Evolutionary conservation across 2,797 vertebrate genomes (phyloP).

Genomic region (Lacerta bilineata): DNA sequence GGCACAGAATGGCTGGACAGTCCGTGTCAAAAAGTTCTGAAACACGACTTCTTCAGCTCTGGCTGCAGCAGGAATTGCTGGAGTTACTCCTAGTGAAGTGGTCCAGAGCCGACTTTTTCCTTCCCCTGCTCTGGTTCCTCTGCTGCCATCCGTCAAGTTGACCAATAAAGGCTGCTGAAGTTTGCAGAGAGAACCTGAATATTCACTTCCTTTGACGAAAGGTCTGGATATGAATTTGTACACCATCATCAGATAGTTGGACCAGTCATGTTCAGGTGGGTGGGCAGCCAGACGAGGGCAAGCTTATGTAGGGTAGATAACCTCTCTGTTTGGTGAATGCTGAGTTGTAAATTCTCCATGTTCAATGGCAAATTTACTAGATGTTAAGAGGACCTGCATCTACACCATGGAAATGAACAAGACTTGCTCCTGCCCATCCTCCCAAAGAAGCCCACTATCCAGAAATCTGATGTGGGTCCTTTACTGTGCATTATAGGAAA

Average conservation of each 20-base stretch:
- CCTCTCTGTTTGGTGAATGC: neutral
- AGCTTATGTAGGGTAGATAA: neutral
- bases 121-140: neutral
- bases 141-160: neutral
- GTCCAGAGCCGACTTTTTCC: neutral
- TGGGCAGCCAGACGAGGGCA: neutral
- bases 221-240: neutral
- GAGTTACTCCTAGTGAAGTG: neutral
- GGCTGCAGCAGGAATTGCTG: neutral
- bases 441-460: neutral
- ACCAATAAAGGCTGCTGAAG: constrained; percentile 9
- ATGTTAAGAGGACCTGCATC: neutral
- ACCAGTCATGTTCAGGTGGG: neutral
- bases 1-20: neutral
- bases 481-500: neutral
- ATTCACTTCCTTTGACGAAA: neutral
- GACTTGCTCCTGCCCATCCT: too few relatives aligned
- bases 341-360: neutral
- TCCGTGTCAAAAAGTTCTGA: neutral
- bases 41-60: neutral
- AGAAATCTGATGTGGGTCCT: neutral
- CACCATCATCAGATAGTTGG: neutral
- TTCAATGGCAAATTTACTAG: neutral
- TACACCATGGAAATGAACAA: neutral
- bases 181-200: neutral